These are phyloP conservation scores for Silurus aristotelis DNA, from an alignment of 2,797 vertebrate species.

Conservation along the genomic window DNA sequence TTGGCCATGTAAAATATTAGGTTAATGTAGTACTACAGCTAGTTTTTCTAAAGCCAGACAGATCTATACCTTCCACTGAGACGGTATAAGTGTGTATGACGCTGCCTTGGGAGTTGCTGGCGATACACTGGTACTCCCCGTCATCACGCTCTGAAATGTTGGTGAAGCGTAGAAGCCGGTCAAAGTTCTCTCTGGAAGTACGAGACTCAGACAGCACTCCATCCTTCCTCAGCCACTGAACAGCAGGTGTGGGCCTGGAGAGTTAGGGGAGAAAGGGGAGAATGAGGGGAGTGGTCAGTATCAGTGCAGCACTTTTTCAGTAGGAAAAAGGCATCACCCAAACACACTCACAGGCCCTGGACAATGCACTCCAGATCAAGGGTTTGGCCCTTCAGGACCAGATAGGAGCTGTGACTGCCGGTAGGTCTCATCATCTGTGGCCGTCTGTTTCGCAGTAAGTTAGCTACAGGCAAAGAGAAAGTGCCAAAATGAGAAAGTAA, in stretches of 20 bases:
- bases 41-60: neutral
- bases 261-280: neutral
- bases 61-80: conserved; percentile 79
- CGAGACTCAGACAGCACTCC: conserved; percentile 74
- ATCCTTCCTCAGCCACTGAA: conserved; percentile 80
- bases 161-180: conserved; percentile 80
- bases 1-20: neutral
- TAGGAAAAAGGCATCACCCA: neutral
- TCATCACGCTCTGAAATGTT: conserved; percentile 79
- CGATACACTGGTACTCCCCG: conserved; percentile 86
- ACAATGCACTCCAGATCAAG: conserved; percentile 88
- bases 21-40: neutral
- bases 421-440: conserved; percentile 81
- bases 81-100: conserved; percentile 76
- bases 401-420: conserved; percentile 70
- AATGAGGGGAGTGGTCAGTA: neutral
- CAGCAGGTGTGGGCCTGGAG: conserved; percentile 81
- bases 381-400: conserved; percentile 77
- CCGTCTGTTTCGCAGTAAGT: conserved; percentile 77
- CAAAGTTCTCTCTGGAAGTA: conserved; percentile 71
- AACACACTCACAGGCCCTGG: conserved; percentile 84
- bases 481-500: conserved; percentile 14
- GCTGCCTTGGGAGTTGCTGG: conserved; percentile 80
- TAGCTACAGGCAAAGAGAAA: conserved; percentile 71
- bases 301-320: neutral